Evolutionary conservation across 2,888 invertebrate genomes (phyloP).

Genomic region (Gymnosoma rotundatum): DNA sequence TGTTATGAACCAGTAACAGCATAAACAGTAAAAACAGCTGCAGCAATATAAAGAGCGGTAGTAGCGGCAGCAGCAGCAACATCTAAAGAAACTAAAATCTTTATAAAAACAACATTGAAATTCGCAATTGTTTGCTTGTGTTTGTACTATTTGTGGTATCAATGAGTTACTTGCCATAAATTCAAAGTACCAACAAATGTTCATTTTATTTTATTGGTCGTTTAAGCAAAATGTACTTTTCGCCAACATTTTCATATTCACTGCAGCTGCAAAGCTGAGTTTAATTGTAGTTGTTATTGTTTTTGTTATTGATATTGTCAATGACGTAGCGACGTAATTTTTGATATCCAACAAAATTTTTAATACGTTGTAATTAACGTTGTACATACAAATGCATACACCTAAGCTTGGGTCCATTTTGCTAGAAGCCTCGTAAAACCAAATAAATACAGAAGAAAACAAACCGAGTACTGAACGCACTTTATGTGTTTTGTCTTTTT

Average conservation of each 20-base stretch:
- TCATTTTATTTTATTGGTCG: constrained; percentile 9
- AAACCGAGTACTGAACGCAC: neutral
- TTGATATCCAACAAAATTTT: constrained; percentile 17
- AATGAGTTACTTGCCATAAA: neutral
- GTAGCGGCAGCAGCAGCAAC: constrained; percentile 21
- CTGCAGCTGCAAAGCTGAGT: constrained; percentile 15
- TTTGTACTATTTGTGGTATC: constrained; percentile 3
- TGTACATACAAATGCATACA: neutral
- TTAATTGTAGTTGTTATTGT: constrained; percentile 3
- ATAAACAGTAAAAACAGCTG: constrained; percentile 26
- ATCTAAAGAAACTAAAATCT: constrained; percentile 45
- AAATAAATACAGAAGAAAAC: neutral
- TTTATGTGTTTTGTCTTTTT: neutral
- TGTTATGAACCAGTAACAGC: constrained; percentile 43
- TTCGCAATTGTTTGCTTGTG: constrained; percentile 52
- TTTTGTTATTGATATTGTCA: neutral
- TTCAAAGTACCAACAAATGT: constrained; percentile 20
- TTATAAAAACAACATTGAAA: constrained; percentile 52
- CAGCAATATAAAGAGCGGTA: constrained; percentile 26
- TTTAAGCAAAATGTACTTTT: constrained; percentile 25
- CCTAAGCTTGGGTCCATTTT: constrained; percentile 30
- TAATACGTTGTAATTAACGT: constrained; percentile 2
- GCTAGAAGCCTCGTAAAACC: neutral
- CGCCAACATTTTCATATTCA: constrained; percentile 10
- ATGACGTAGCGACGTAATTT: constrained; percentile 34